Conservation (phyloP, 2,797 vertebrate genomes). For the Anabas testudineus region DNA sequence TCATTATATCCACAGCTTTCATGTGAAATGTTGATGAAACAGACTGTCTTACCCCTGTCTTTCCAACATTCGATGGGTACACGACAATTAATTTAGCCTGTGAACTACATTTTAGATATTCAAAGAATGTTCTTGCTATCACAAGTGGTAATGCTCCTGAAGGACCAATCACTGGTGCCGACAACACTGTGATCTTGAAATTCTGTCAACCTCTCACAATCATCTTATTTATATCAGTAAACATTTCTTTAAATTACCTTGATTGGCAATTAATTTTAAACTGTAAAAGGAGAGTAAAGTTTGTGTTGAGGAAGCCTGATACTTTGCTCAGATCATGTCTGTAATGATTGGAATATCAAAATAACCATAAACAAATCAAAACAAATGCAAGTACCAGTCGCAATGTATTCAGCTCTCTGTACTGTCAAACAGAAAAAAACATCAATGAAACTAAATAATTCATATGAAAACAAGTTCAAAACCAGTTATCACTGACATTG, state of each 20-base stretch:
- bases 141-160: neutral
- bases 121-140: constrained; percentile 14
- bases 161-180: neutral
- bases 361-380: neutral
- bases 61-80: constrained; percentile 37
- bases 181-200: neutral
- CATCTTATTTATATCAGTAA: neutral
- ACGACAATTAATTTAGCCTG: constrained; percentile 47
- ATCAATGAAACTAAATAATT: neutral
- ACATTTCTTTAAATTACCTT: neutral
- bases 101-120: constrained; percentile 42
- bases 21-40: constrained; percentile 73
- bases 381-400: neutral
- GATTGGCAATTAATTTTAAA: neutral
- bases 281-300: neutral
- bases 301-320: neutral
- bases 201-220: neutral
- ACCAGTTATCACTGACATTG: neutral
- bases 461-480: neutral
- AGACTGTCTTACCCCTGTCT: constrained; percentile 27
- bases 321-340: neutral
- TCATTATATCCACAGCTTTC: constrained; percentile 70
- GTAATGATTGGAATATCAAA: neutral
- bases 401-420: neutral
- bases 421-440: neutral